Conservation (phyloP, 2,888 invertebrate genomes). For the Pristionchus exspectatus region DNA sequence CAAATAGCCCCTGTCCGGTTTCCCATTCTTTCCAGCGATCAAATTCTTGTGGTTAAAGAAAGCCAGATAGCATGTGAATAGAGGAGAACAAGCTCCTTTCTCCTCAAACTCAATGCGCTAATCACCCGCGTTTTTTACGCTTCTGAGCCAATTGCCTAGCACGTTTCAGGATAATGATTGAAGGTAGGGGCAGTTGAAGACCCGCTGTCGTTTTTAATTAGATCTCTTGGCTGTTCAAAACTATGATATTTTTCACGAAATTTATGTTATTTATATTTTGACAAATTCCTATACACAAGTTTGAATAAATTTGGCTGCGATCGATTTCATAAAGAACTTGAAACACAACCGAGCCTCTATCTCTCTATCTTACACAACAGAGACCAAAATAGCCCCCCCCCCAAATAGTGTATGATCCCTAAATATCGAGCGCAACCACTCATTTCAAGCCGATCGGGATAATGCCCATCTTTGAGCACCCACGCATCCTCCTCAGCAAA, state of each 20-base stretch:
- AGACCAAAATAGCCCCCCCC: no score
- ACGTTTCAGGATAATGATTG: not conserved
- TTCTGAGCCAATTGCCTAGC: not conserved
- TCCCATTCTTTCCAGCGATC: not conserved
- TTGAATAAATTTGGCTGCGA: not conserved
- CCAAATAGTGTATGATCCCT: not conserved
- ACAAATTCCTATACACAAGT: not conserved
- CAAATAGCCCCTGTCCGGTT: constrained; percentile 7
- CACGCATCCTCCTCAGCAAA: not conserved
- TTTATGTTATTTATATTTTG: no score
- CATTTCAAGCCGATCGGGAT: no score
- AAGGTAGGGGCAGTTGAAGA: not conserved
- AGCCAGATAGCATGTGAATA: no score
- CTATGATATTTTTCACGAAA: no score
- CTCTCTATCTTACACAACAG: not conserved
- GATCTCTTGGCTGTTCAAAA: no score
- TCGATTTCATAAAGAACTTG: not conserved
- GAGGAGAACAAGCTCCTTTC: not conserved
- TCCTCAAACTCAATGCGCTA: not conserved
- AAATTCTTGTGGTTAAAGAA: no score
- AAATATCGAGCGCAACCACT: no score
- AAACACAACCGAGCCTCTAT: not conserved
- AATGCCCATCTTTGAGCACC: not conserved
- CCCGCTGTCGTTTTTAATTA: no score
- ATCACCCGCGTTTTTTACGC: not conserved